Conservation (phyloP, 1,140 invertebrate species). For the Scaptomyza montana region DNA sequence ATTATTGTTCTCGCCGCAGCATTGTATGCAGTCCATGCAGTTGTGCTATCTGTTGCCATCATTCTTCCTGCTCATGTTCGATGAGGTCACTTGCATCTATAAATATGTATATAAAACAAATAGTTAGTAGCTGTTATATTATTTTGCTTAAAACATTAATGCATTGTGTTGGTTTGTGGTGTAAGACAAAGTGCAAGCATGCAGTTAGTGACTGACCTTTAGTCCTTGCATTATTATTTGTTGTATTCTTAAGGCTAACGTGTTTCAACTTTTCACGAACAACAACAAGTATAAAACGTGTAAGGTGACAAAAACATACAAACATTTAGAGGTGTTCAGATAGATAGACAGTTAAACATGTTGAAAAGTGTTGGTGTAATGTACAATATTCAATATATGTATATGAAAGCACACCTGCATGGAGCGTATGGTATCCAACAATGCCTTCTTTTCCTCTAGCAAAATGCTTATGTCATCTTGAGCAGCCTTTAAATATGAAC, state of each 20-base stretch:
- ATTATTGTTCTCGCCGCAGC: constrained; percentile 83
- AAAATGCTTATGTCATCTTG: constrained; percentile 89
- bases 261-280: constrained; percentile 68
- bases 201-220: constrained; percentile 74
- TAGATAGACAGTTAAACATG: constrained; percentile 51
- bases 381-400: neutral
- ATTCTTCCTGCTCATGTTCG: constrained; percentile 76
- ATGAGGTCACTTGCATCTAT: constrained; percentile 80
- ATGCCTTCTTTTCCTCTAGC: constrained; percentile 89
- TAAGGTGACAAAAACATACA: constrained; percentile 50
- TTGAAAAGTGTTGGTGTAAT: constrained; percentile 20
- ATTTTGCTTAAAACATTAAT: neutral
- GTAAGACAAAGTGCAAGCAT: constrained; percentile 47
- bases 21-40: constrained; percentile 84
- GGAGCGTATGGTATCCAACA: constrained; percentile 87
- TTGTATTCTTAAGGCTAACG: constrained; percentile 71
- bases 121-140: neutral
- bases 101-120: constrained; percentile 16
- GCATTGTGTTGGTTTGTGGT: neutral
- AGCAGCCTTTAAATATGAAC: constrained; percentile 86
- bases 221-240: constrained; percentile 77
- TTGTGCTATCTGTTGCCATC: constrained; percentile 84
- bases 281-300: constrained; percentile 58
- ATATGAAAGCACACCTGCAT: constrained; percentile 85
- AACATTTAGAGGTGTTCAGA: constrained; percentile 53